phyloP scores from a whole-genome alignment of 2,113 vertebrate species.

The Cottus gobio region DNA sequence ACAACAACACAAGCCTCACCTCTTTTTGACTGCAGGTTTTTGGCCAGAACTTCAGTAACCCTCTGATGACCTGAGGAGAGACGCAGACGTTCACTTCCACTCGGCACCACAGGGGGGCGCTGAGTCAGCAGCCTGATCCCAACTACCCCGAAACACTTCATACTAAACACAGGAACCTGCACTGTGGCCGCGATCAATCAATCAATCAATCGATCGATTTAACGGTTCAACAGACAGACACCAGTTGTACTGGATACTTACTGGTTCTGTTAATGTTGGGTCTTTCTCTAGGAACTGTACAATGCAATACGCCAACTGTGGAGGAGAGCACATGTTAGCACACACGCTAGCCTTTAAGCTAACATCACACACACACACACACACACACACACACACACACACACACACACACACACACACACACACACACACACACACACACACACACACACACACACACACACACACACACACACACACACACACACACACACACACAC shows the following conservation, averaged over 20 bases:
- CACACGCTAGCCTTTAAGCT: background rate
- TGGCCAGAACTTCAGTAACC: conserved; percentile 99
- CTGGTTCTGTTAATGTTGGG: conserved; percentile 98
- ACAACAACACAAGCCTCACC: conserved; percentile 68
- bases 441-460: no score
- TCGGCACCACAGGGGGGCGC: background rate
- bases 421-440: no score
- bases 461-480: conserved; percentile 22
- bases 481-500: background rate
- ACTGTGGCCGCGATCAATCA: no score
- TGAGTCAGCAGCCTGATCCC: background rate
- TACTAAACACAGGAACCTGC: no score
- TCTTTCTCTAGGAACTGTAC: conserved; percentile 99
- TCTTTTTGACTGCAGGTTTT: conserved; percentile 99
- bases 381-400: no score
- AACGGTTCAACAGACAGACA: no score
- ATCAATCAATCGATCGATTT: no score
- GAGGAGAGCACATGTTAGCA: conserved; percentile 14
- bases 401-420: no score
- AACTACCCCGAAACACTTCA: no score
- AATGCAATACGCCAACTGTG: conserved; percentile 99
- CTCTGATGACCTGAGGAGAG: conserved; percentile 93
- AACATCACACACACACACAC: no score
- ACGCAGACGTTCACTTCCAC: background rate
- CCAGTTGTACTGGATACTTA: no score